Percentiles rank a stretch among this genome's conserved stretches.
Evolutionary conservation across 1,140 invertebrate genomes (phyloP).

Genomic region (Mizuhopecten yessoensis): DNA sequence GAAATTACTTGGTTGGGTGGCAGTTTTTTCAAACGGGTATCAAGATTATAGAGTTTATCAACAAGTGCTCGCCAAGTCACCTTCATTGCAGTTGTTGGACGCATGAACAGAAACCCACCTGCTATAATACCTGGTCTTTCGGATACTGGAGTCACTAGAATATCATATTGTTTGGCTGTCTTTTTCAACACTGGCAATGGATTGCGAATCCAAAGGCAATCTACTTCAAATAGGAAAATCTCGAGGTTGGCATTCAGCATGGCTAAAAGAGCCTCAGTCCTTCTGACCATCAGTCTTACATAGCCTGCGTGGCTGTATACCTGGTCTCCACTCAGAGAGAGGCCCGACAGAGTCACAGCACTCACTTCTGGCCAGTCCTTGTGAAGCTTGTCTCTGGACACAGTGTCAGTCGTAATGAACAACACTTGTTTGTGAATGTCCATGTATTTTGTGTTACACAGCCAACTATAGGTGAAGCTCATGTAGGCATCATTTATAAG

Average conservation of each 20-base stretch:
- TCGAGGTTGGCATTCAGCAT: conserved; percentile 66
- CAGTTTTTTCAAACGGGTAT: conserved; percentile 56
- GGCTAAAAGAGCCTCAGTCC: conserved; percentile 67
- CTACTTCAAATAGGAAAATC: conserved; percentile 77
- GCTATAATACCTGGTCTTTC: conserved; percentile 58
- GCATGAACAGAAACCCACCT: conserved; percentile 72
- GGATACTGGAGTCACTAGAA: conserved; percentile 68
- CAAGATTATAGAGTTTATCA: conserved; percentile 58
- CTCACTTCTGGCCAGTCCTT: conserved; percentile 70
- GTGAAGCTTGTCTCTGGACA: conserved; percentile 63
- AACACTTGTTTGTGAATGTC: conserved; percentile 71
- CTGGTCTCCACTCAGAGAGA: conserved; percentile 63
- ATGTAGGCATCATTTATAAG: conserved; percentile 76
- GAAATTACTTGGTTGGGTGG: conserved; percentile 49
- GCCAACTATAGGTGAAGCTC: conserved; percentile 74
- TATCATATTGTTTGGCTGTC: conserved; percentile 58
- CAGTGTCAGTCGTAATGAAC: conserved; percentile 69
- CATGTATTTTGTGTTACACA: conserved; percentile 75
- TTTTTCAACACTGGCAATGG: conserved; percentile 63
- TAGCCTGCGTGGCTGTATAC: conserved; percentile 73
- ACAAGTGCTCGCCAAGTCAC: conserved; percentile 67
- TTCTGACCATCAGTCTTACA: conserved; percentile 71
- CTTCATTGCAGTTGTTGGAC: conserved; percentile 65
- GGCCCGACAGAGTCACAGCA: conserved; percentile 61
- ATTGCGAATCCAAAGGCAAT: conserved; percentile 74